Evolutionary conservation across 2,797 vertebrate genomes (phyloP).

Genomic region (Ptychadena robeensis): DNA sequence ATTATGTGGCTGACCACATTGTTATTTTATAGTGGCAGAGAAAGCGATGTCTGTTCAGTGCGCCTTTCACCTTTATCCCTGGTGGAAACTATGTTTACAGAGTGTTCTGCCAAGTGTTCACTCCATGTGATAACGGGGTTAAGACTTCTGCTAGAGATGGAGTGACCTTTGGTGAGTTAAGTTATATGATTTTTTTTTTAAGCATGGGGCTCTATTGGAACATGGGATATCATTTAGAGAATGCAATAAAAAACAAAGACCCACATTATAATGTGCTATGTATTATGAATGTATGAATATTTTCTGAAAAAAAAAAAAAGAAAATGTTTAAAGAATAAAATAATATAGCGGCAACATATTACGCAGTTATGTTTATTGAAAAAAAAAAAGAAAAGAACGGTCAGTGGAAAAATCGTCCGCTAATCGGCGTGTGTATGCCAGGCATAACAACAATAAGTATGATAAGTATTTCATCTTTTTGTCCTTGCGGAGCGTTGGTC

Average conservation of each 20-base stretch:
- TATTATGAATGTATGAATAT: no score
- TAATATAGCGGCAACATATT: no score
- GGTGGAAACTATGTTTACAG: neutral
- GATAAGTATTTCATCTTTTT: no score
- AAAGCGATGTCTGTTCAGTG: neutral
- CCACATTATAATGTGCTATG: no score
- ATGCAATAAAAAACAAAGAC: neutral
- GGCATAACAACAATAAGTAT: no score
- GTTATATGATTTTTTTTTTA: neutral
- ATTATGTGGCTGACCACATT: slow-evolving; percentile 13
- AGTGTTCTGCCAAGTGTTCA: neutral
- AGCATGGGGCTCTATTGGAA: neutral
- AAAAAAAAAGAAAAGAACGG: no score
- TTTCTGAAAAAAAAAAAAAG: no score
- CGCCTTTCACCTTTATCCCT: neutral
- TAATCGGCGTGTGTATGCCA: no score
- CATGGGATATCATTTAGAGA: neutral
- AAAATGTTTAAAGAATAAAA: no score
- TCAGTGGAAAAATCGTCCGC: no score
- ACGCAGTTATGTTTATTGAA: no score
- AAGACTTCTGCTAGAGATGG: neutral
- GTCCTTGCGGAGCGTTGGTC: neutral
- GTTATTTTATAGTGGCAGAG: neutral
- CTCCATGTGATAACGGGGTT: neutral
- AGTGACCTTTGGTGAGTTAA: neutral